Evolutionary conservation across 1,140 invertebrate species (phyloP).

Genomic region (Drosophila bocqueti): DNA sequence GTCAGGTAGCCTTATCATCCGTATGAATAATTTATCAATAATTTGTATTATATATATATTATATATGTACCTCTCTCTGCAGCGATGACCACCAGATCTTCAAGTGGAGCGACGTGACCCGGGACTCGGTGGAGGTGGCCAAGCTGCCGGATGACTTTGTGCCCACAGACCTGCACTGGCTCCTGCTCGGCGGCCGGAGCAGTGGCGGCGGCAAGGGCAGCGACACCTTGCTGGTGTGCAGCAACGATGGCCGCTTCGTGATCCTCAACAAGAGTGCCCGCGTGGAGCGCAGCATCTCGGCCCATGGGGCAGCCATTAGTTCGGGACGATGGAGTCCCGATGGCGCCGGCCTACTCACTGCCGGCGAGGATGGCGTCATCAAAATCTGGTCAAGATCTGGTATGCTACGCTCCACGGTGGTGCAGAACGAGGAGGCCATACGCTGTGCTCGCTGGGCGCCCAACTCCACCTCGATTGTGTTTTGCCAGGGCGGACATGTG

Average conservation of each 20-base stretch:
- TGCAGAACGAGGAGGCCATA: slow-evolving; percentile 92
- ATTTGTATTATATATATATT: not conserved
- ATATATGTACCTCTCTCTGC: too few relatives aligned
- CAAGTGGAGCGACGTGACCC: slow-evolving; percentile 93
- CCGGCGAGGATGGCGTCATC: slow-evolving; percentile 97
- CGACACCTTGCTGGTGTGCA: slow-evolving; percentile 94
- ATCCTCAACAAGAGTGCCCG: slow-evolving; percentile 95
- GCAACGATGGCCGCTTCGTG: slow-evolving; percentile 92
- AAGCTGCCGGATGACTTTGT: slow-evolving; percentile 93
- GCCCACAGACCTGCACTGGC: slow-evolving; percentile 95
- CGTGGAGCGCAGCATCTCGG: slow-evolving; percentile 96
- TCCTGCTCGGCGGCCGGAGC: slow-evolving; percentile 86
- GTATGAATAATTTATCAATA: not conserved
- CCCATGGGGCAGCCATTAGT: slow-evolving; percentile 96
- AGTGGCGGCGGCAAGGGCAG: slow-evolving; percentile 88
- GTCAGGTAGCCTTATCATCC: slow-evolving; percentile 86
- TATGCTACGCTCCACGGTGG: slow-evolving; percentile 95
- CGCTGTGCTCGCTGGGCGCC: slow-evolving; percentile 95
- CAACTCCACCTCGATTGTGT: slow-evolving; percentile 93
- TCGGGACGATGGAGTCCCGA: slow-evolving; percentile 96
- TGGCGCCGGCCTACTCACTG: slow-evolving; percentile 95
- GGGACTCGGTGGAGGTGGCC: slow-evolving; percentile 91
- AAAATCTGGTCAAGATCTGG: slow-evolving; percentile 99
- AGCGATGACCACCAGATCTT: slow-evolving; percentile 96
- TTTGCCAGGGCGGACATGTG: slow-evolving; percentile 93